These are phyloP conservation scores for Galbula dea DNA, from an alignment of 2,113 vertebrate genomes.

Conservation along the genomic window DNA sequence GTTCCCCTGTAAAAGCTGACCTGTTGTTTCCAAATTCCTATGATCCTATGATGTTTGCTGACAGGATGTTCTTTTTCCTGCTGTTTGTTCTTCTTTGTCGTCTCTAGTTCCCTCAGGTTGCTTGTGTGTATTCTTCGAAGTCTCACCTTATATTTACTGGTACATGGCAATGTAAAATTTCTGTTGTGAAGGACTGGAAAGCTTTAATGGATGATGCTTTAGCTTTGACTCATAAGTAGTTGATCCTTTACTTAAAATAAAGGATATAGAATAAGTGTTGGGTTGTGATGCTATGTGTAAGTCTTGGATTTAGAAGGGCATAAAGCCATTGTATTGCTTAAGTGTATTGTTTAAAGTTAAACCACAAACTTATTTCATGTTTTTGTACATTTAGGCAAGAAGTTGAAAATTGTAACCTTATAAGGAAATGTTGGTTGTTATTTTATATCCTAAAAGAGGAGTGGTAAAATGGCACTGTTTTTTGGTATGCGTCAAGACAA, in stretches of 20 bases:
- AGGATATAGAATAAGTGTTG: not conserved
- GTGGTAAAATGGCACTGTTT: not conserved
- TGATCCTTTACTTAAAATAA: not conserved
- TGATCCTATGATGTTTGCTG: not conserved
- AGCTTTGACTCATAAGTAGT: not conserved
- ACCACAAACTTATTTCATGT: not conserved
- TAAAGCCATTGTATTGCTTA: not conserved
- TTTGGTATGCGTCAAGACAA: slow-evolving; percentile 18
- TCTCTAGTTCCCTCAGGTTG: not conserved
- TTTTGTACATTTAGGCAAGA: not conserved
- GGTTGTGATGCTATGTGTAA: not conserved
- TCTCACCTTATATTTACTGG: not conserved
- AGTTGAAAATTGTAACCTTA: not conserved
- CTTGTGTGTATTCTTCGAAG: not conserved
- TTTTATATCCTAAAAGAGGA: not conserved
- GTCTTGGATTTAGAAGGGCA: not conserved
- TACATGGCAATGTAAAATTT: not conserved
- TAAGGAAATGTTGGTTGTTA: slow-evolving; percentile 8
- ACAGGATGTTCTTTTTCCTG: not conserved
- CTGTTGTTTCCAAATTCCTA: not conserved
- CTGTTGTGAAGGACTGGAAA: not conserved
- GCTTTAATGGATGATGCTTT: not conserved
- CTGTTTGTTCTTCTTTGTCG: not conserved
- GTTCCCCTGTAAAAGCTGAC: not conserved
- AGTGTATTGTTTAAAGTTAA: not conserved